These are phyloP conservation scores for Leptura quadrifasciata DNA, from an alignment of 2,888 invertebrate genomes.

Conservation along the genomic window DNA sequence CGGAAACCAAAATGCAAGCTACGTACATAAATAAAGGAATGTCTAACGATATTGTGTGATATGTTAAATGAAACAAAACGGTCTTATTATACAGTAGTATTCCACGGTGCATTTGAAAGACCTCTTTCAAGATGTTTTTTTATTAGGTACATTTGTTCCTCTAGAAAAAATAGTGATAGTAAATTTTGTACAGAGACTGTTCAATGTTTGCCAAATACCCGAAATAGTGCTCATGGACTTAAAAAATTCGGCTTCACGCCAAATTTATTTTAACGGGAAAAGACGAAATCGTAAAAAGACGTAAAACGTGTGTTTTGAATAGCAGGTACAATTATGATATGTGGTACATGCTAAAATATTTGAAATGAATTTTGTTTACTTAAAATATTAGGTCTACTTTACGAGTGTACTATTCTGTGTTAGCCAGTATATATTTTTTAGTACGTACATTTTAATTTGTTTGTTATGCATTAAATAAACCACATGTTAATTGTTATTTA, in stretches of 20 bases:
- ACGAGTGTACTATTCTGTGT: conserved; percentile 13
- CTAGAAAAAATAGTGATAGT: neutral
- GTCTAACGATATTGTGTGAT: conserved; percentile 60
- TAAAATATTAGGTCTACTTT: neutral
- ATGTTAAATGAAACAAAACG: neutral
- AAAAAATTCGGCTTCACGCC: no score
- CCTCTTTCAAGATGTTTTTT: neutral
- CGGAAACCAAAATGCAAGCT: conserved; percentile 50
- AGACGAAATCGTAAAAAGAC: no score
- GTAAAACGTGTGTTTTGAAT: no score
- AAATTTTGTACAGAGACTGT: neutral
- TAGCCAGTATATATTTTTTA: no score
- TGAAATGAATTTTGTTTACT: no score
- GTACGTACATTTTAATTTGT: no score
- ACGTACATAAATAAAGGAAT: conserved; percentile 63
- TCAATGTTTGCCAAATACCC: neutral
- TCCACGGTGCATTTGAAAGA: neutral
- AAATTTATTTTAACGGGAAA: no score
- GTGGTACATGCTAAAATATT: neutral
- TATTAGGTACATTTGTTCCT: neutral
- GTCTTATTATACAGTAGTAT: neutral
- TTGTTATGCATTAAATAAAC: conserved; percentile 13
- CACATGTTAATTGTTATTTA: conserved; percentile 22
- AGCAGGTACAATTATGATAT: no score
- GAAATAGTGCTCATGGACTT: neutral